A percentile compares a stretch with the other conserved stretches of the same genome.
Conservation (phyloP, 2,888 invertebrate species). For the Drosophila longiperda region DNA sequence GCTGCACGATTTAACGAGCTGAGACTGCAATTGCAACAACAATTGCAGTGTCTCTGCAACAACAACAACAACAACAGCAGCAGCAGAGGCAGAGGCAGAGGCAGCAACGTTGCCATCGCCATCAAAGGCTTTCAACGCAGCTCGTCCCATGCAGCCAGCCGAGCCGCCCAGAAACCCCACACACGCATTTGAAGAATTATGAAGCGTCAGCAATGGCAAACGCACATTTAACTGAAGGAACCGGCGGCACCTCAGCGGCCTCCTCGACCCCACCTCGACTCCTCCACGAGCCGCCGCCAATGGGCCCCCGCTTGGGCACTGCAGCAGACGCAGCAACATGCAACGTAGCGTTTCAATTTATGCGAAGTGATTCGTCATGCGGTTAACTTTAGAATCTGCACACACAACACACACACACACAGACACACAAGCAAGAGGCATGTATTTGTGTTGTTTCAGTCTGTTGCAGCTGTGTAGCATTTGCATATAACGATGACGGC, state of each 20-base stretch:
- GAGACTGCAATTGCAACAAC: slow-evolving; percentile 46
- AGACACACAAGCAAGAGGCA: slow-evolving; percentile 4
- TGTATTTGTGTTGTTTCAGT: slow-evolving; percentile 55
- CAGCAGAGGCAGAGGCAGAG: slow-evolving; percentile 9
- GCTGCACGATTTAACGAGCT: slow-evolving; percentile 72
- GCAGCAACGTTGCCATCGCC: slow-evolving; percentile 25
- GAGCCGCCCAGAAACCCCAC: slow-evolving; percentile 63
- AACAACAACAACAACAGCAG: slow-evolving; percentile 3
- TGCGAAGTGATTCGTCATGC: slow-evolving; percentile 81
- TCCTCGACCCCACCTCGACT: background rate
- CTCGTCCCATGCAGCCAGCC: slow-evolving; percentile 56
- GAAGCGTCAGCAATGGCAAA: slow-evolving; percentile 63
- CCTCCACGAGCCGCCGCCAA: background rate
- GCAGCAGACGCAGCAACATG: slow-evolving; percentile 69
- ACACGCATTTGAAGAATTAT: slow-evolving; percentile 77
- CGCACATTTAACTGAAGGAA: slow-evolving; percentile 75
- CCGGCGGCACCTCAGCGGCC: slow-evolving; percentile 36
- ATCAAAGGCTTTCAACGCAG: slow-evolving; percentile 67
- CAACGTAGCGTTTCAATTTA: slow-evolving; percentile 80
- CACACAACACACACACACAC: slow-evolving; percentile 53
- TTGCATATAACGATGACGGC: slow-evolving; percentile 64
- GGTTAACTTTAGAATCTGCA: slow-evolving; percentile 81
- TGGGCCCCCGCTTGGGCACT: slow-evolving; percentile 35
- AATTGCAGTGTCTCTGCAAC: slow-evolving; percentile 4
- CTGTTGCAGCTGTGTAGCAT: slow-evolving; percentile 67